Evolutionary conservation across 2,888 invertebrate species (phyloP).

Genomic region (Mesoligia furuncula): DNA sequence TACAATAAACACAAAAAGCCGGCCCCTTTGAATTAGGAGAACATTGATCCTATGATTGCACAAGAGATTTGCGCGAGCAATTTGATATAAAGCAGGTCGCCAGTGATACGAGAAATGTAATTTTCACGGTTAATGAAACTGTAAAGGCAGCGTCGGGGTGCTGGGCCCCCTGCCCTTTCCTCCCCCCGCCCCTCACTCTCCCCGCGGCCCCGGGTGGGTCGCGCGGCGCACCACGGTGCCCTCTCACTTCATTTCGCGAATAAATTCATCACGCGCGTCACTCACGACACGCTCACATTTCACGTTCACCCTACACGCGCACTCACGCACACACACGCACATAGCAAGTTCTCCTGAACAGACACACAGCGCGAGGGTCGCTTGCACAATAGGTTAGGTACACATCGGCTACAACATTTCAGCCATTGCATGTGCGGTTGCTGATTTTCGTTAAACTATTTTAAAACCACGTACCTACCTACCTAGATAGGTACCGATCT

Average conservation of each 20-base stretch:
- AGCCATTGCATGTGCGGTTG: slow-evolving; percentile 2
- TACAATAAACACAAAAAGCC: not conserved
- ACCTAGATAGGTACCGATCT: too few species aligned
- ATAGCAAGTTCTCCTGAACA: not conserved
- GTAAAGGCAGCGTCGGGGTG: slow-evolving; percentile 55
- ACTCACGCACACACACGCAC: not conserved
- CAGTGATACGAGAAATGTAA: slow-evolving; percentile 70
- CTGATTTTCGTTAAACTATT: not conserved
- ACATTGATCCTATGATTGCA: slow-evolving; percentile 44
- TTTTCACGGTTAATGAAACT: slow-evolving; percentile 78
- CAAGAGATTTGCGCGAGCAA: slow-evolving; percentile 59
- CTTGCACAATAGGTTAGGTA: slow-evolving; percentile 29
- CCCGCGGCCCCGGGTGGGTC: slow-evolving; percentile 3
- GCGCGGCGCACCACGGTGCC: slow-evolving; percentile 54
- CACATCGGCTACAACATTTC: slow-evolving; percentile 16
- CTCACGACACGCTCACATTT: slow-evolving; percentile 34
- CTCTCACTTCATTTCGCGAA: slow-evolving; percentile 81
- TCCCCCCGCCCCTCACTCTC: not conserved
- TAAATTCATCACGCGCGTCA: slow-evolving; percentile 78
- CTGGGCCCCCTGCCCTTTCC: not conserved
- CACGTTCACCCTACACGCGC: slow-evolving; percentile 18
- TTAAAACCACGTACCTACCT: too few species aligned
- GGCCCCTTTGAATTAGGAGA: slow-evolving; percentile 12
- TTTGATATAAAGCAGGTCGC: slow-evolving; percentile 65
- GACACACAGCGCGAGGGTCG: not conserved